Percentiles rank a stretch among this genome's conserved stretches.
phyloP scores from a whole-genome alignment of 2,113 vertebrate genomes.

The Odontophorus gujanensis region DNA sequence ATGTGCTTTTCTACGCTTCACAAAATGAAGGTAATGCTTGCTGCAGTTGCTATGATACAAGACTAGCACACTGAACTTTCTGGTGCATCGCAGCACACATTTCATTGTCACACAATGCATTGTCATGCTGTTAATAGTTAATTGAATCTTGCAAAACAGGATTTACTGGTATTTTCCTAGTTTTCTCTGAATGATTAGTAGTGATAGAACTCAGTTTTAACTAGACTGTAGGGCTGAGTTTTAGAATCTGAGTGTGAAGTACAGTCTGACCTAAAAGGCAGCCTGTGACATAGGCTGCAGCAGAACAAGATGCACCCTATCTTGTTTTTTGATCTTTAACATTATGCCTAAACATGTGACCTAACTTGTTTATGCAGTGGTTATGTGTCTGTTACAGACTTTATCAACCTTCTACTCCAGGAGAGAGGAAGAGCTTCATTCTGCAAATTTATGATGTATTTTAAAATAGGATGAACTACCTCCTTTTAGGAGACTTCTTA shows the following conservation, averaged over 20 bases:
- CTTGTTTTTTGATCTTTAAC: background rate
- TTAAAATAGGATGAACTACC: background rate
- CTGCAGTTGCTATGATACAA: conserved; percentile 42
- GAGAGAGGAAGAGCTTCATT: background rate
- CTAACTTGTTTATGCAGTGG: background rate
- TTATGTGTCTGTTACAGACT: background rate
- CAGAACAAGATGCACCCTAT: background rate
- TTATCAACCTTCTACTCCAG: background rate
- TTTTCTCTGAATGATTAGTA: background rate
- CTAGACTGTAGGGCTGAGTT: background rate
- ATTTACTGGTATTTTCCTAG: background rate
- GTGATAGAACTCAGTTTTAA: background rate
- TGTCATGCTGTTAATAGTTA: background rate
- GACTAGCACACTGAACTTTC: background rate
- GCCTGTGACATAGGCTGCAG: background rate
- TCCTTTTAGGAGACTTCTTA: background rate
- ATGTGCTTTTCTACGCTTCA: background rate
- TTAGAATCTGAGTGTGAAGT: background rate
- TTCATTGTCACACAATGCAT: background rate
- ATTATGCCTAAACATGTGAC: background rate
- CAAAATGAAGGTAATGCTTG: background rate
- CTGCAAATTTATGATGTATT: background rate
- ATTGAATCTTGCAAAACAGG: background rate
- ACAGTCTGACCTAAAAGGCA: background rate
- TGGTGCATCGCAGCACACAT: background rate